A percentile compares a stretch with the other conserved stretches of the same genome.
phyloP scores from a whole-genome alignment of 1,140 invertebrate species.

The Magallana ariakensis region DNA sequence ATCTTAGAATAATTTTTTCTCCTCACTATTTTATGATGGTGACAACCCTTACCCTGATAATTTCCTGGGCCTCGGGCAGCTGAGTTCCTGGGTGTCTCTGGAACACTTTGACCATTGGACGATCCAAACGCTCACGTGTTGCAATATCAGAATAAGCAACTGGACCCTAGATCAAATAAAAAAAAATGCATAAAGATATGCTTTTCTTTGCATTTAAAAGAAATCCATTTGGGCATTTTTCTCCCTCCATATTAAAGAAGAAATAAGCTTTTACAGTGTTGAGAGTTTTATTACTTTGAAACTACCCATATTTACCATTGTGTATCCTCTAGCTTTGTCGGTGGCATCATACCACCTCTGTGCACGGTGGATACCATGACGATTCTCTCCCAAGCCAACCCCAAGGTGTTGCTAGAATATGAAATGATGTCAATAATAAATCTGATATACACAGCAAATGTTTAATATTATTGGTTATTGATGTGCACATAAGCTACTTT shows the following conservation, averaged over 20 bases:
- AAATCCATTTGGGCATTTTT: too few species aligned
- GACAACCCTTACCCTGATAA: conserved; percentile 73
- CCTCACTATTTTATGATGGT: too few species aligned
- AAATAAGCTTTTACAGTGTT: too few species aligned
- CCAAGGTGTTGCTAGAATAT: conserved; percentile 76
- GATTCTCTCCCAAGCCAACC: conserved; percentile 76
- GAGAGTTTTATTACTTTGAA: too few species aligned
- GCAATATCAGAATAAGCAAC: conserved; percentile 74
- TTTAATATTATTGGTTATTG: too few species aligned
- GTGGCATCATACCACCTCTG: conserved; percentile 78
- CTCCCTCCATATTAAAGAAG: too few species aligned
- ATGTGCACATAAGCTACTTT: too few species aligned
- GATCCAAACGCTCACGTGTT: conserved; percentile 75
- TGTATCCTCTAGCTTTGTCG: conserved; percentile 74
- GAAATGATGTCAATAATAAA: too few species aligned
- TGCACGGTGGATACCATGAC: conserved; percentile 76
- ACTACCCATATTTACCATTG: conserved; percentile 65
- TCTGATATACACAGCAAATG: too few species aligned
- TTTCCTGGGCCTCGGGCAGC: conserved; percentile 77
- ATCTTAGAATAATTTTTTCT: too few species aligned
- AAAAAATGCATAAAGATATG: not conserved
- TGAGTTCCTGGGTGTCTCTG: conserved; percentile 79
- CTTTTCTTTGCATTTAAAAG: not conserved
- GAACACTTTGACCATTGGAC: conserved; percentile 77
- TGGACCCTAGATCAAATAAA: conserved; percentile 73